Evolutionary conservation across 2,113 vertebrate species (phyloP), one percentile per base, ranked within the genome.

Genomic region (Nothobranchius kuhntae): DNA sequence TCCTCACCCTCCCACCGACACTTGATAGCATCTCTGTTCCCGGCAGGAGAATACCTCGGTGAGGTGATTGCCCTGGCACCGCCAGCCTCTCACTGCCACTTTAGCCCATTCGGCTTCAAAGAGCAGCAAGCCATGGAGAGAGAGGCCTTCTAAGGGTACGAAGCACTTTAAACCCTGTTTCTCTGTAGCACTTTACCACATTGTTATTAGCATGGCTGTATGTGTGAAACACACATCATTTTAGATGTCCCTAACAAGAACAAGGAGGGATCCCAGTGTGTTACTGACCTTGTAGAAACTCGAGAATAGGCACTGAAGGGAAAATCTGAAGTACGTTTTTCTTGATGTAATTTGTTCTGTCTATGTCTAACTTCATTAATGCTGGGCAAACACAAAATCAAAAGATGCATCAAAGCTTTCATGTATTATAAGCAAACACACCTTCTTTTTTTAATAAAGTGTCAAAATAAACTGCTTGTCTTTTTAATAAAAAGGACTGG

Each of bases 91-190:
- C 57, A 54, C 72, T 59, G 61, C 69, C 82, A 78, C 75, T 85
- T 84, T 66, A 77, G 74, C 51, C 66, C 65, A 73, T 78, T 80
- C 84, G 81, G 77, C 85, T 86, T 77, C 64, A 85, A 80, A 78
- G 81, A 76, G 80, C 36, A 83, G 72, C 63, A 59, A 73, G 56
- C 60, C 71, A 86, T 53, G 70, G 68, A 75, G 38, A 40, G 63
- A 75, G 71, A 66, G 44, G 68, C 61, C 61, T 71, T 81, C 74
- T 78, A 81, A 87, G 74, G 71, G 77, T 58, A 78, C 71, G 75
- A 77, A 84, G 72, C 65, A 73, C 76, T 71, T 67, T 77, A 58
- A 78, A 65, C 68, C 61, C 36, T 55, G 61, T 61, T 81, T 83
- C 80, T 78, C 64, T 64, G 58, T 64, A 53, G 75, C 80, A 79